These are phyloP conservation scores for Leptinotarsa texana DNA, from an alignment of 1,140 invertebrate species.

Conservation along the genomic window DNA sequence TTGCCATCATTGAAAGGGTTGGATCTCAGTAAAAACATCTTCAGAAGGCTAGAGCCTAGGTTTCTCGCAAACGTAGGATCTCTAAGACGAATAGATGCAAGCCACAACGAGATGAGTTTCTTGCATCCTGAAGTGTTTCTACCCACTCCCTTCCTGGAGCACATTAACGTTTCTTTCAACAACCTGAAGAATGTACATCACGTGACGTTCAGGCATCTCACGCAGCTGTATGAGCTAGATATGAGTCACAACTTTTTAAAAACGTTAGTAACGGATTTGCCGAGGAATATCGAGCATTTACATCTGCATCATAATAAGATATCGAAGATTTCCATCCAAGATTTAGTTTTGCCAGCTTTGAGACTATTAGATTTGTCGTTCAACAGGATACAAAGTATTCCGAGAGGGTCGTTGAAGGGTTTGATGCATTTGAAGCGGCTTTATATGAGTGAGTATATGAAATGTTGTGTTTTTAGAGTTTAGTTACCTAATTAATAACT, in stretches of 20 bases:
- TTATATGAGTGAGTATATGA: constrained; percentile 65
- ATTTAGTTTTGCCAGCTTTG: constrained; percentile 70
- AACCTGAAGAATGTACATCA: constrained; percentile 69
- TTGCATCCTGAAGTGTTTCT: constrained; percentile 76
- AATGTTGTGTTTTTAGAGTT: too few relatives aligned
- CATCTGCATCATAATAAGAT: constrained; percentile 76
- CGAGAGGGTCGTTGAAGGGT: constrained; percentile 67
- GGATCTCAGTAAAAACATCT: constrained; percentile 78
- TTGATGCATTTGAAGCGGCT: constrained; percentile 72
- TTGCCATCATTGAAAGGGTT: constrained; percentile 79
- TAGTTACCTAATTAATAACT: too few relatives aligned
- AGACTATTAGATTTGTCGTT: constrained; percentile 75
- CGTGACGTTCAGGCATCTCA: constrained; percentile 73
- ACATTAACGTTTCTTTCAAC: constrained; percentile 79
- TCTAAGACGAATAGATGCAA: constrained; percentile 76
- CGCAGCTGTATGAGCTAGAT: constrained; percentile 77
- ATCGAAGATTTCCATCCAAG: constrained; percentile 65
- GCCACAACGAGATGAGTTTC: constrained; percentile 72
- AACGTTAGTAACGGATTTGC: constrained; percentile 72
- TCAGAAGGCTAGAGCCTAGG: constrained; percentile 70
- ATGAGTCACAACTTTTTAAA: constrained; percentile 74
- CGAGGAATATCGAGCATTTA: constrained; percentile 77
- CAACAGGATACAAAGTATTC: constrained; percentile 75
- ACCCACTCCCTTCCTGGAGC: constrained; percentile 71
- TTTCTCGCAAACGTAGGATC: constrained; percentile 75